Evolutionary conservation across 2,113 vertebrate genomes (phyloP), one percentile per base, ranked within the genome.

Genomic region (Sebastes schlegelii): DNA sequence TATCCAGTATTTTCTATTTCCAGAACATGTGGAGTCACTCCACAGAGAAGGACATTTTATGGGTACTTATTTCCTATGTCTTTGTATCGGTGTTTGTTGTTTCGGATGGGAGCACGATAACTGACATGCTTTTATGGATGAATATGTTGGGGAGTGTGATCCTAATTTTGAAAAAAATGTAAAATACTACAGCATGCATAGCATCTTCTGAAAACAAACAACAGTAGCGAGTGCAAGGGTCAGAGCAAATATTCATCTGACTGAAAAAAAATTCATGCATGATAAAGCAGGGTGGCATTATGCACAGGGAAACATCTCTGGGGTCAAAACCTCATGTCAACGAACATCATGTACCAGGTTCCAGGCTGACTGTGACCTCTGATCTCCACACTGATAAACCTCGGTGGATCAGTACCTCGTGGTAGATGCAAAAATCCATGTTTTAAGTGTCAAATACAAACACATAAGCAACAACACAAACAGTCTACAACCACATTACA

Each of bases 291-390:
- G 6, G 40, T 6, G 4, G n/a, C n/a, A 34, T 34, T 34, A 34
- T 34, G 34, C 34, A 34, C 34, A 58, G 11, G 40, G 14, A 19
- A 5, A 43, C 6, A 34, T 42, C 61, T 42, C 34, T 9, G 26
- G 7, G 34, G 40, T 45, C 46, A 13, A 0, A 34, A 70, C 68
- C 54, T 49, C 43, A 1, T 8, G 45, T 34, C 45, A 12, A 11
- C 5, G 6, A 21, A 17, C 57, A 8, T 74, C 71, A 74, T 10
- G 8, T 6, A 58, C 42, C 14, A 26, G 45, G 58, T 8, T 14
- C 23, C 52, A 14, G 34, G 17, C 49, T 14, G 40, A 57, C 52
- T 55, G 34, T 34, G 58, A 74, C 58, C 72, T 74, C 71, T 26
- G 58, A 74, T 3, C 57, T 48, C 54, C 17, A 1, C 51, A 16